Evolutionary conservation across 2,888 invertebrate species (phyloP).

Genomic region (Drosophila paracracens): DNA sequence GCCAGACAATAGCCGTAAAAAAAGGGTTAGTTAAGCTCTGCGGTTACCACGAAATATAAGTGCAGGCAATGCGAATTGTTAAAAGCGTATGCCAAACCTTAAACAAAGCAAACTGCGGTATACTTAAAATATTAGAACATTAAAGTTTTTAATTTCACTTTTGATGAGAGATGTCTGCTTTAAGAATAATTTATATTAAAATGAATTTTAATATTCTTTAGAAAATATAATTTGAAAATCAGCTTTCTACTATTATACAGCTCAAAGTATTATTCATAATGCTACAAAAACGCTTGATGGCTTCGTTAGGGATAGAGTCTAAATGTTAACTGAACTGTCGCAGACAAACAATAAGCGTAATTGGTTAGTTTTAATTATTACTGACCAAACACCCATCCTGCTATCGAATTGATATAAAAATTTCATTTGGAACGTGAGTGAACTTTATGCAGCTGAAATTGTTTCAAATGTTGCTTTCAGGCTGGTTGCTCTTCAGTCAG

Average conservation of each 20-base stretch:
- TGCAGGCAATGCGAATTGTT: background rate
- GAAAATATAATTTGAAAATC: background rate
- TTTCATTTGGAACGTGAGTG: background rate
- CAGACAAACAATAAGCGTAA: background rate
- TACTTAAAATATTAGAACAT: background rate
- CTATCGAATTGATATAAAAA: background rate
- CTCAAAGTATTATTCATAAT: background rate
- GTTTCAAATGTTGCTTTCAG: background rate
- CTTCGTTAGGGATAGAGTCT: background rate
- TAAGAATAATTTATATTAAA: background rate
- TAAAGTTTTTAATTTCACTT: background rate
- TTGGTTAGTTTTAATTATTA: background rate
- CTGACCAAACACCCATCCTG: no score
- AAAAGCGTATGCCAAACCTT: background rate
- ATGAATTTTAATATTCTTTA: background rate
- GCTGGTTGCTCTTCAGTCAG: slow-evolving; percentile 7
- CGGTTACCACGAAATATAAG: slow-evolving; percentile 28
- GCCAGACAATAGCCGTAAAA: slow-evolving; percentile 30
- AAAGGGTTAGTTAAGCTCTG: slow-evolving; percentile 46
- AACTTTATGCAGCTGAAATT: background rate
- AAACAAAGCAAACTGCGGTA: background rate
- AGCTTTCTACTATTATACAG: background rate
- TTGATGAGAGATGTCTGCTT: no score
- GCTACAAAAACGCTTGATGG: background rate
- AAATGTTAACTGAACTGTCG: background rate